Base-by-base conservation (phyloP, 2,797 vertebrate species). In the Neosalanx taihuensis region DNA sequence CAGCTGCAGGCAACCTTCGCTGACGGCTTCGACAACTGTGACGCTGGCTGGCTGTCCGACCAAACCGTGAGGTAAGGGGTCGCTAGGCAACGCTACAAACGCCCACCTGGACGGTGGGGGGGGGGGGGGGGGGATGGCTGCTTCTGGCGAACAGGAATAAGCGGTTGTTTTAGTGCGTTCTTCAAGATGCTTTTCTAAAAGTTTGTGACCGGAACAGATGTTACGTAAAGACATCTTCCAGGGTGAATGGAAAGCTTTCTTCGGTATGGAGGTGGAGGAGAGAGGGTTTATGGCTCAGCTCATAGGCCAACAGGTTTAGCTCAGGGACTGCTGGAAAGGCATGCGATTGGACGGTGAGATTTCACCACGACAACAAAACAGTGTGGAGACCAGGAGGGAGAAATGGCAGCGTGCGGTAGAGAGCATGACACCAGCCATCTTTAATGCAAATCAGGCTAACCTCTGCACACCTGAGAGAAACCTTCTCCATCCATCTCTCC, bases 11-110 rank as follows among this genome's bases (percentile, higher is more conserved):
- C 94, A 1, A 94, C 97, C 35, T 98, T 97, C 1, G 94, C 95
- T 58, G 97, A 98, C 0, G 97, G 97, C 71, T 97, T 95, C 2
- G 96, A 98, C 87, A 98, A 98, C 86, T 99, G 97, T 0, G 97
- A 98, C 0, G 97, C 97, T 0, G 97, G 97, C 73, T 99, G 97
- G 97, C 92, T 98, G 29, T 93, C 95, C 0, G 97, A 98, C 86
- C 94, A 90, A 87, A 95, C 93, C 0, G 97, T 98, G 59, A 89
- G 97, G 97, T 98, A 82, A 87, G 0, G 4, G 9, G 20, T 4
- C 20, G 23, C 35, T 3, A 41, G 3, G n/a, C n/a, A 26, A 4
- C n/a, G 29, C 23, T 17, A 17, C 26, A 66, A 37, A 37, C 35
- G 35, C 35, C 35, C 35, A 1, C 35, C 35, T 37, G 6, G 35